phyloP scores from a whole-genome alignment of 1,140 invertebrate genomes.

The Bilobella aurantiaca region DNA sequence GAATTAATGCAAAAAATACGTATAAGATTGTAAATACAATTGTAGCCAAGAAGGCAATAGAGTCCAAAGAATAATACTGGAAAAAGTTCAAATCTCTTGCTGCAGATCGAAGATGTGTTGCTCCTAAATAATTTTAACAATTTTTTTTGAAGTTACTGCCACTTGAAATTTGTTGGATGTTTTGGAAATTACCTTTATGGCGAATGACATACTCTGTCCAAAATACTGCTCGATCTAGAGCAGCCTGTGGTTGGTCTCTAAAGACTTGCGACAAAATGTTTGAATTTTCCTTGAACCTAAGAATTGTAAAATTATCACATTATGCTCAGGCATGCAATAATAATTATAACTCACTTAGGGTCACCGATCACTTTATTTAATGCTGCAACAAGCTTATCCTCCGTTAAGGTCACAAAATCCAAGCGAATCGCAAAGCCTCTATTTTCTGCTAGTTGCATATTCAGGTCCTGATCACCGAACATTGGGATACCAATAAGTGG shows the following conservation, averaged over 20 bases:
- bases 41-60: too few relatives aligned
- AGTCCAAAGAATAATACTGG: too few relatives aligned
- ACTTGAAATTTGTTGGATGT: background rate
- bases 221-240: constrained; percentile 33
- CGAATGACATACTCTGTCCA: constrained; percentile 38
- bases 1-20: too few relatives aligned
- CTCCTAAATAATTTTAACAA: too few relatives aligned
- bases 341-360: constrained; percentile 17
- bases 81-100: too few relatives aligned
- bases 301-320: background rate
- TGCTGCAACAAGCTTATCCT: constrained; percentile 25
- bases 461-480: constrained; percentile 25
- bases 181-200: constrained; percentile 23
- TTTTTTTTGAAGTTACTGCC: too few relatives aligned
- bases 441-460: constrained; percentile 28
- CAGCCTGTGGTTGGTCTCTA: constrained; percentile 27
- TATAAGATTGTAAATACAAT: too few relatives aligned
- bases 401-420: constrained; percentile 25
- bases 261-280: constrained; percentile 21
- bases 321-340: too few relatives aligned
- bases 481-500: constrained; percentile 14
- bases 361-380: constrained; percentile 28
- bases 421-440: constrained; percentile 34
- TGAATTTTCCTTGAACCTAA: constrained; percentile 17
- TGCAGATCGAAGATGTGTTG: too few relatives aligned